Evolutionary conservation across 1,140 invertebrate species (phyloP), one percentile per base, ranked within the genome.

Genomic region (Conus betulinus): DNA sequence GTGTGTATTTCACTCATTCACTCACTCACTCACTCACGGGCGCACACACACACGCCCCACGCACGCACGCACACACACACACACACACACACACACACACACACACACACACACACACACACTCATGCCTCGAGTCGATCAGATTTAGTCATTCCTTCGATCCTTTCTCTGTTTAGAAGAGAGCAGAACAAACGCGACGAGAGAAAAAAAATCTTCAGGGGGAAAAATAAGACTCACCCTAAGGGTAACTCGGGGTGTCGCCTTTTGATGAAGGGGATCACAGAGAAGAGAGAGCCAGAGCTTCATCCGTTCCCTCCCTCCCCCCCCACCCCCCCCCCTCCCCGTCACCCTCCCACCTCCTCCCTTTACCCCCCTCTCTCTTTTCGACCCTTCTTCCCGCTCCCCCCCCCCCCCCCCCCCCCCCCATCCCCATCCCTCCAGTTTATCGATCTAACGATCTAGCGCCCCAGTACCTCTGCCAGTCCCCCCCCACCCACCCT

Each of bases 51-150:
- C 78, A 81, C 78, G 39, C 78, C 39, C 27, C 78, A 81, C 78
- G 51, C 78, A 81, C 78, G 51, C 78, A 81, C 78, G 51, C 78
- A 81, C 78, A 81, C 78, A 81, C 78, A 81, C 78, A 81, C 78
- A 81, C 78, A 51, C 27, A 81, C 78, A 81, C 78, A 81, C 78
- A 81, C 57, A 60, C 57, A 60, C 57, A 60, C 57, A 60, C 57
- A 60, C 57, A 60, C 74, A 76, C 74, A 76, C 74, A 76, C 74
- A 76, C 74, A 76, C 74, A 76, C 74, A 76, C 74, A 76, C 74
- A 76, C 74, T 2, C 23, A 60, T 15, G 8, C 57, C 57, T 1
- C 57, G 57, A 11, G 8, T 60, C 57, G 15, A 60, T 60, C 57
- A 60, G 57, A 60, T 8, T 60, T 15, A 60, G 8, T 60, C 57